These are phyloP conservation scores for Sisyra terminalis DNA, from an alignment of 2,888 invertebrate species.

Conservation along the genomic window DNA sequence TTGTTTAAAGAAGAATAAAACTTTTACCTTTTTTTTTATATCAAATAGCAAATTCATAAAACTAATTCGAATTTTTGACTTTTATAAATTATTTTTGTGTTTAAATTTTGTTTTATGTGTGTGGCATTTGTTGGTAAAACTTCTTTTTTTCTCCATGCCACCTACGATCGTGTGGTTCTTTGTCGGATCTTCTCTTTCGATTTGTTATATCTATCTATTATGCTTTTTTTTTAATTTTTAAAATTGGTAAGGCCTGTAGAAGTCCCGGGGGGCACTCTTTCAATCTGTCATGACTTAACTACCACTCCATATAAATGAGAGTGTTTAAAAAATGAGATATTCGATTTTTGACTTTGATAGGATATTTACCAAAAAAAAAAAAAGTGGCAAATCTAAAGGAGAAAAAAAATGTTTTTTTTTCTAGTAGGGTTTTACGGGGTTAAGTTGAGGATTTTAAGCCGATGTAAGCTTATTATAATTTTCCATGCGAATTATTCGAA, in stretches of 20 bases:
- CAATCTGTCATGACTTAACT: slow-evolving; percentile 5
- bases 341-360: neutral
- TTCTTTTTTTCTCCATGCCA: neutral
- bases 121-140: neutral
- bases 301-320: neutral
- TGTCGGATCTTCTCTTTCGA: no score
- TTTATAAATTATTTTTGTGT: no score
- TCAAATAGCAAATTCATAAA: neutral
- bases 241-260: neutral
- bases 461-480: slow-evolving; percentile 2
- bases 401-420: neutral
- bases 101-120: slow-evolving; percentile 1
- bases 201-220: no score
- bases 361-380: neutral
- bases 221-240: no score
- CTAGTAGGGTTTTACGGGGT: neutral
- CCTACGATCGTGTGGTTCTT: slow-evolving; percentile 1
- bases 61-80: neutral
- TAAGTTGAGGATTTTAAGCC: neutral
- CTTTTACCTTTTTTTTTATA: neutral
- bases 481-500: slow-evolving; percentile 1
- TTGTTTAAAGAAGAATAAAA: neutral
- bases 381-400: neutral
- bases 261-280: neutral
- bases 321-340: no score